phyloP scores from a whole-genome alignment of 92 coral and sea anemone genomes.

The Epizoanthus ramosus region DNA sequence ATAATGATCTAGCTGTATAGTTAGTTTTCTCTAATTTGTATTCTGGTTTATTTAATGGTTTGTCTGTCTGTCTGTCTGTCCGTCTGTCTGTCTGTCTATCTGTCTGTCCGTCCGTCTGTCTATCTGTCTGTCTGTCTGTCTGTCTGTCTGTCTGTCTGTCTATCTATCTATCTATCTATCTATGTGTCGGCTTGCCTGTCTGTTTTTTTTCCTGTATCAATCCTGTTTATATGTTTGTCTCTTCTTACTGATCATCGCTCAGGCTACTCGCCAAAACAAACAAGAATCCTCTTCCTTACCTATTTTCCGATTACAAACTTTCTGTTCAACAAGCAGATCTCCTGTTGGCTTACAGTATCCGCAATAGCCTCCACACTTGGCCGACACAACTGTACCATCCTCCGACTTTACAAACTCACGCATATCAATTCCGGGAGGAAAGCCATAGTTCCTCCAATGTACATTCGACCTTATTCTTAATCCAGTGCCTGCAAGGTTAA shows the following conservation, averaged over 20 bases:
- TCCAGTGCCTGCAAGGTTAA: conserved; percentile 87
- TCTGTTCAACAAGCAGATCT: conserved; percentile 67
- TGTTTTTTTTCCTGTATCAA: too few relatives aligned
- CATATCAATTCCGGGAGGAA: conserved; percentile 93
- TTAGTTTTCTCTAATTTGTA: too few relatives aligned
- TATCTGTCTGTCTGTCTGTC: not conserved
- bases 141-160: not conserved
- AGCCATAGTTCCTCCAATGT: conserved; percentile 74
- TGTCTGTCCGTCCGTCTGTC: not conserved
- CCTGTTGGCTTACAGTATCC: conserved; percentile 83
- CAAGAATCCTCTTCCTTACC: conserved; percentile 47
- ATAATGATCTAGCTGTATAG: too few relatives aligned
- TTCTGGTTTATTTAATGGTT: too few relatives aligned
- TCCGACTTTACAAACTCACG: conserved; percentile 81
- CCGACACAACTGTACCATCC: conserved; percentile 86
- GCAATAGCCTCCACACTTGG: conserved; percentile 99
- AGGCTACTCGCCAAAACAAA: not conserved
- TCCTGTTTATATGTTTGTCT: too few relatives aligned
- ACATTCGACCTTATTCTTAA: conserved; percentile 66
- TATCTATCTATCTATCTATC: too few relatives aligned
- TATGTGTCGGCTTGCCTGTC: too few relatives aligned
- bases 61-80: too few relatives aligned
- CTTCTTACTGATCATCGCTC: not conserved
- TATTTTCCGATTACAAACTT: conserved; percentile 63
- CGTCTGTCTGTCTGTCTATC: not conserved